phyloP scores from a whole-genome alignment of 2,888 invertebrate genomes.

The Belgica antarctica region DNA sequence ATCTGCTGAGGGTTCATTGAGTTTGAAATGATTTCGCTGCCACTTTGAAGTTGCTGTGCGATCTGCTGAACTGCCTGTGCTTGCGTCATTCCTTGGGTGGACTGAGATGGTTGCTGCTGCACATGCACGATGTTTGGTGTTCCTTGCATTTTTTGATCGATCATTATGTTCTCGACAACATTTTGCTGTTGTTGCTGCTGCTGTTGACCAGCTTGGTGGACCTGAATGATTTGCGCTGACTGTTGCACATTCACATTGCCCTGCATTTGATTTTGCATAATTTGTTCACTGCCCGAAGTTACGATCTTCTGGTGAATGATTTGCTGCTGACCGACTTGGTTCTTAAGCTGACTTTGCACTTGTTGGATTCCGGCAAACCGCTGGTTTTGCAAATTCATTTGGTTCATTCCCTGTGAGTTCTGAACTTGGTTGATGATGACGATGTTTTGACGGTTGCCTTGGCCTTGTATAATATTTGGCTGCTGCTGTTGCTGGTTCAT shows the following conservation, averaged over 20 bases:
- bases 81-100: conserved; percentile 53
- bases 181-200: conserved; percentile 46
- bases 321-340: conserved; percentile 25
- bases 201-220: conserved; percentile 46
- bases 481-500: conserved; percentile 15
- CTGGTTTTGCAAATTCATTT: conserved; percentile 43
- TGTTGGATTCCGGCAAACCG: conserved; percentile 45
- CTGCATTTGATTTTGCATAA: conserved; percentile 47
- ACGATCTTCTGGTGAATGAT: conserved; percentile 32
- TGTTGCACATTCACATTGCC: conserved; percentile 46
- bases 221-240: conserved; percentile 40
- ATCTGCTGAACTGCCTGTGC: conserved; percentile 48
- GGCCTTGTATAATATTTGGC: conserved; percentile 4
- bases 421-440: conserved; percentile 35
- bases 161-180: conserved; percentile 46
- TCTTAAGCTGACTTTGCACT: conserved; percentile 36
- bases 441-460: conserved; percentile 35
- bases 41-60: conserved; percentile 49
- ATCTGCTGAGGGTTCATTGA: conserved; percentile 56
- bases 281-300: conserved; percentile 19
- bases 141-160: conserved; percentile 48
- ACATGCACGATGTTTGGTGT: conserved; percentile 50
- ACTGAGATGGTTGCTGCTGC: conserved; percentile 54
- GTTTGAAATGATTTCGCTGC: conserved; percentile 49
- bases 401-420: conserved; percentile 15